Evolutionary conservation across 2,797 vertebrate genomes (phyloP).

Genomic region (Xerus rutilus): DNA sequence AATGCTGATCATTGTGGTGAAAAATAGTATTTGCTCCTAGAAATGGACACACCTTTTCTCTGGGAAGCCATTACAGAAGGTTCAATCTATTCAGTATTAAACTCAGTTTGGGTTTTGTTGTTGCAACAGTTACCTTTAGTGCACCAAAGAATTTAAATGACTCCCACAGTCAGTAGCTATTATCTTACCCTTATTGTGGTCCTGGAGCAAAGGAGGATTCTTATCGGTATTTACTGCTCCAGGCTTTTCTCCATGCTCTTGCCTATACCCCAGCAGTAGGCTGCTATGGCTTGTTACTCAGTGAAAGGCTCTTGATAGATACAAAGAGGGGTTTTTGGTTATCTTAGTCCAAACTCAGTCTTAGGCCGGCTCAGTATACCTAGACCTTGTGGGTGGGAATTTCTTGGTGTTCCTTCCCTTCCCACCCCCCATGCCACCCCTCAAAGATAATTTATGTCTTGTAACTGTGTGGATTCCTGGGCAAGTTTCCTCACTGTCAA

Average conservation of each 20-base stretch:
- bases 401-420: background rate
- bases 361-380: background rate
- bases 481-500: background rate
- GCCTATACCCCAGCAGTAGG: background rate
- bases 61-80: background rate
- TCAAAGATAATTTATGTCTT: background rate
- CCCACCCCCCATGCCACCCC: background rate
- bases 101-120: background rate
- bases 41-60: background rate
- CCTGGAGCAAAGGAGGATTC: background rate
- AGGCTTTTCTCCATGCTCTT: background rate
- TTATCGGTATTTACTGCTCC: background rate
- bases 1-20: background rate
- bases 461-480: background rate
- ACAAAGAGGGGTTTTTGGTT: background rate
- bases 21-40: background rate
- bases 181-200: background rate
- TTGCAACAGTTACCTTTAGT: background rate
- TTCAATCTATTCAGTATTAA: background rate
- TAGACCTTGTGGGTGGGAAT: background rate
- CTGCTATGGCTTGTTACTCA: background rate
- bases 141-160: conserved; percentile 14
- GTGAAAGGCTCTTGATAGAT: background rate
- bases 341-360: background rate
- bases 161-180: background rate